phyloP scores from a whole-genome alignment of 2,113 vertebrate species.

The Embiotoca jacksoni region DNA sequence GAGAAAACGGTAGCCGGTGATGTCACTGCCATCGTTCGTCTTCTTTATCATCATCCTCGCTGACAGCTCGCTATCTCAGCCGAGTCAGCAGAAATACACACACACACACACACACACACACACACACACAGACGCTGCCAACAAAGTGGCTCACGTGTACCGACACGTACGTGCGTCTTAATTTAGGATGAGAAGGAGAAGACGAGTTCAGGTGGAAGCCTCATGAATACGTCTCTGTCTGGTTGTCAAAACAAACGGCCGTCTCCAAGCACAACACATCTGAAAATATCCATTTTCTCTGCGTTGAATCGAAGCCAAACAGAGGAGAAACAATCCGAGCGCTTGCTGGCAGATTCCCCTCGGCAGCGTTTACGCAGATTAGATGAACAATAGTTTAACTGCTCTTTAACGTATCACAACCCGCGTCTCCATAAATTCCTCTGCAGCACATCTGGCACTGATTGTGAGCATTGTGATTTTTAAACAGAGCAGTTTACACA shows the following conservation, averaged over 20 bases:
- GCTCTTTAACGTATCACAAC: conserved; percentile 51
- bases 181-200: conserved; percentile 60
- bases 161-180: conserved; percentile 49
- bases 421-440: conserved; percentile 19
- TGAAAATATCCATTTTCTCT: conserved; percentile 77
- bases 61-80: conserved; percentile 20
- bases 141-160: conserved; percentile 36
- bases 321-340: conserved; percentile 67
- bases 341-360: conserved; percentile 45
- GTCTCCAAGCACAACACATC: conserved; percentile 82
- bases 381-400: conserved; percentile 52
- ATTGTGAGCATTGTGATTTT: conserved; percentile 46
- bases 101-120: conserved; percentile 22
- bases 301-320: conserved; percentile 68
- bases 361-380: conserved; percentile 37
- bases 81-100: conserved; percentile 43
- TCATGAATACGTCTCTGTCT: conserved; percentile 63
- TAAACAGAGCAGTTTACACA: conserved; percentile 35
- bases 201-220: conserved; percentile 77
- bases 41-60: conserved; percentile 40
- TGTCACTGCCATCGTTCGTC: conserved; percentile 45
- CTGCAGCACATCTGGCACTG: conserved; percentile 60
- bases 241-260: conserved; percentile 79
- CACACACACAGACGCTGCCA: background rate
- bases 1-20: conserved; percentile 59